Base-by-base conservation (phyloP, 2,113 vertebrate genomes). In the Antidorcas marsupialis region DNA sequence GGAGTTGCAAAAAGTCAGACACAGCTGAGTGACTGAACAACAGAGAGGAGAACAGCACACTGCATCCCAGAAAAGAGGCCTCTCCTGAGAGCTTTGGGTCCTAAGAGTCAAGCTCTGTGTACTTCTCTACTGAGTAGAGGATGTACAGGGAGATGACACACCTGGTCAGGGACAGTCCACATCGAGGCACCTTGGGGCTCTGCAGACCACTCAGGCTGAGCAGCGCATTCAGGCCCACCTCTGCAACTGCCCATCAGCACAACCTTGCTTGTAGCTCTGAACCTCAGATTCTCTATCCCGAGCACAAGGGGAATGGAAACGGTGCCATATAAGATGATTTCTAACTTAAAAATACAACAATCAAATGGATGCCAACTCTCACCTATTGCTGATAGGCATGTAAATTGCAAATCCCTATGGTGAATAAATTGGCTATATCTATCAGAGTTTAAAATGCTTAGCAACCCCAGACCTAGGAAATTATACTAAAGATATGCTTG, bases 371-470 rank as follows among this genome's bases (percentile, higher is more conserved):
- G 23, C 59, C 57, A 94, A n/a, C 39, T 85, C 33, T 33, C n/a
- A 76, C 17, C 64, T n/a, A 30, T n/a, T 67, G 85, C 15, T 82
- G 12, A 67, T 12, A 55, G 64, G 57, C 62, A 87, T 59, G 30
- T 53, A 81, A 87, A 89, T 16, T 57, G 74, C 17, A 53, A 87
- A 64, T 9, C 36, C 64, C 59, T 78, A 53, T 36, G 13, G 47
- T 94, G 39, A 87, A 90, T 62, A 89, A 87, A 27, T 43, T 39
- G 30, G 45, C 52, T 60, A 53, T 55, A 93, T 59, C 74, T 76
- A 85, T 85, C 57, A 84, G 74, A 74, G 30, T 84, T 79, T 85
- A 95, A 94, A 91, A 62, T 90, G 33, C 85, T 91, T 76, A 76
- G 90, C 74, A 53, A 95, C 64, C 59, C 5, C 12, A 14, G 64